These are phyloP conservation scores for Saguinus midas DNA, from an alignment of 2,113 vertebrate genomes.

Conservation along the genomic window DNA sequence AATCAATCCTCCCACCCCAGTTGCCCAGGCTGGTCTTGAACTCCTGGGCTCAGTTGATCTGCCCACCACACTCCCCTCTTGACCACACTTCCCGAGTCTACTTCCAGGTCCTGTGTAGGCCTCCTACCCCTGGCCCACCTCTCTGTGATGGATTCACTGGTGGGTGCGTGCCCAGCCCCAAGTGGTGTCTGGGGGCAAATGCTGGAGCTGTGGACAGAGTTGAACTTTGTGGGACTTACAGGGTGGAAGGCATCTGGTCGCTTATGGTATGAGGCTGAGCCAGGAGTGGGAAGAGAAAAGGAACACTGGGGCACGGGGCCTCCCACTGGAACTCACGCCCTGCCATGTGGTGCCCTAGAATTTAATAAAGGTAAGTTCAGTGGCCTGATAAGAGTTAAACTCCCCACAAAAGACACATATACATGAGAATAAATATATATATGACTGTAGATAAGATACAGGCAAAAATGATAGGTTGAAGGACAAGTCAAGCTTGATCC, in stretches of 20 bases:
- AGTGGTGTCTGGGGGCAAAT: accelerated
- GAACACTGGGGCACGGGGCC: not conserved
- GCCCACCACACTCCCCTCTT: not conserved
- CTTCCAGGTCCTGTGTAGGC: not conserved
- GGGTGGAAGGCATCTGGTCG: not conserved
- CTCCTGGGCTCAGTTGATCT: too few relatives aligned
- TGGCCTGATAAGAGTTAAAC: not conserved
- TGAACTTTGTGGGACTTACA: not conserved
- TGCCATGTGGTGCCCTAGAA: not conserved
- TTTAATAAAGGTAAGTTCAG: not conserved
- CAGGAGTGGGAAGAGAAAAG: not conserved
- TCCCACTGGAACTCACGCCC: not conserved
- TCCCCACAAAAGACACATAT: not conserved
- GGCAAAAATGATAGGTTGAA: not conserved
- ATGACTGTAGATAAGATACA: not conserved
- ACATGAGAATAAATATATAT: not conserved
- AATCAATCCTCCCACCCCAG: too few relatives aligned
- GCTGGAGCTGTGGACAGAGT: not conserved
- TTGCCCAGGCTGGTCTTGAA: too few relatives aligned
- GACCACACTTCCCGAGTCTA: not conserved
- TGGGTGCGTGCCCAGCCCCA: too few relatives aligned
- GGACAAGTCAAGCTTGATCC: not conserved
- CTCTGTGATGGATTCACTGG: not conserved
- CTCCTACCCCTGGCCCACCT: not conserved
- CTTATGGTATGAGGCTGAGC: not conserved